These are phyloP conservation scores for Sakesphorus luctuosus DNA, from an alignment of 2,113 vertebrate species.

Conservation along the genomic window DNA sequence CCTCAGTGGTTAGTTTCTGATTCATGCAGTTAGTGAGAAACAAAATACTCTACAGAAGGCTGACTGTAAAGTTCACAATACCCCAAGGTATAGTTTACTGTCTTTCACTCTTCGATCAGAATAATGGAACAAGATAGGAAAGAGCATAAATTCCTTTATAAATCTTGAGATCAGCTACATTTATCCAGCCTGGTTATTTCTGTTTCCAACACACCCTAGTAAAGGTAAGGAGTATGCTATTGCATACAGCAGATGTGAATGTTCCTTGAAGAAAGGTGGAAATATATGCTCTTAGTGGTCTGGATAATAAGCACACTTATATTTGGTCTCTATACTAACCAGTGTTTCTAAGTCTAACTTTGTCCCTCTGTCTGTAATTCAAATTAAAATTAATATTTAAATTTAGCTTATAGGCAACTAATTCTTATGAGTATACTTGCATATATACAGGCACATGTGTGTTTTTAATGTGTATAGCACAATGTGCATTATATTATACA, in stretches of 20 bases:
- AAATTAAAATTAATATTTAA: not conserved
- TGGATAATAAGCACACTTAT: not conserved
- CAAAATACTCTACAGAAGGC: not conserved
- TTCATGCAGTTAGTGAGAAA: not conserved
- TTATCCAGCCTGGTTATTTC: not conserved
- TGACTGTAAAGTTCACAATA: not conserved
- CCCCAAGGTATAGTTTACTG: not conserved
- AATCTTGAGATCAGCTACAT: not conserved
- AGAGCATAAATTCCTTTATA: not conserved
- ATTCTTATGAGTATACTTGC: not conserved
- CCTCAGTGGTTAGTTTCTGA: not conserved
- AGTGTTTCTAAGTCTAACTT: not conserved
- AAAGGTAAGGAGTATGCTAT: not conserved
- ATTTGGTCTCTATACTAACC: not conserved
- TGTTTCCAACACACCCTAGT: not conserved
- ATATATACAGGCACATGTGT: not conserved
- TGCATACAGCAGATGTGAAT: not conserved
- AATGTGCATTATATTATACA: rapidly evolving
- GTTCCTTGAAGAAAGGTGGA: not conserved
- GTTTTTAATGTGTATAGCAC: not conserved
- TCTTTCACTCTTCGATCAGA: not conserved
- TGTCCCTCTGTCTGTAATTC: not conserved
- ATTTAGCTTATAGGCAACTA: not conserved
- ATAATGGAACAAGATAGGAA: not conserved
- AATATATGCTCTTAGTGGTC: not conserved